Evolutionary conservation across 2,797 vertebrate genomes (phyloP).

Genomic region (Labroides dimidiatus): DNA sequence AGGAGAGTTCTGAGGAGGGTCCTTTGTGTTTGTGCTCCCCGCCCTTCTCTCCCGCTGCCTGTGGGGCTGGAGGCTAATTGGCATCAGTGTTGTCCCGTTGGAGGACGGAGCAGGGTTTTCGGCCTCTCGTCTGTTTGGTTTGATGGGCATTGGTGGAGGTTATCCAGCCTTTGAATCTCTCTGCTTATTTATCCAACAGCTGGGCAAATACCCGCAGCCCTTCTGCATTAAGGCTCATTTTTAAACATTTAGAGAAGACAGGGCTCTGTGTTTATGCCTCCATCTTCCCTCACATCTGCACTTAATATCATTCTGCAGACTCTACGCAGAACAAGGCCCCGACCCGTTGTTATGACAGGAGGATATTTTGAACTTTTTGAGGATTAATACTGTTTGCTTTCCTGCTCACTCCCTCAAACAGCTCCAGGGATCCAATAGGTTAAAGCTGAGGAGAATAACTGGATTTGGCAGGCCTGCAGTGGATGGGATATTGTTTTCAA

Average conservation of each 20-base stretch:
- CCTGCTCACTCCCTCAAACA: constrained; percentile 77
- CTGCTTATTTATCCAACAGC: constrained; percentile 84
- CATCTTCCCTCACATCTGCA: constrained; percentile 83
- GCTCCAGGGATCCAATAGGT: constrained; percentile 68
- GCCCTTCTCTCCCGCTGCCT: constrained; percentile 28
- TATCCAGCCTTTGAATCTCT: constrained; percentile 78
- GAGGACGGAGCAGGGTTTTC: constrained; percentile 61
- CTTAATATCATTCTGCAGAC: constrained; percentile 82
- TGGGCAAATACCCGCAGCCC: constrained; percentile 83
- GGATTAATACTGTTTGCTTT: constrained; percentile 85
- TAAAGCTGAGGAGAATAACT: constrained; percentile 71
- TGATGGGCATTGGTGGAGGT: constrained; percentile 78
- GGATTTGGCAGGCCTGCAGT: constrained; percentile 63
- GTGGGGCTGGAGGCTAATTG: constrained; percentile 60
- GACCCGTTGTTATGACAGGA: constrained; percentile 84
- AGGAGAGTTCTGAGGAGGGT: no score
- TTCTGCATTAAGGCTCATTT: constrained; percentile 81
- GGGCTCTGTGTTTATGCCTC: constrained; percentile 81
- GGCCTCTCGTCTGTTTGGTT: constrained; percentile 74
- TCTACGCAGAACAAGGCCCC: constrained; percentile 77
- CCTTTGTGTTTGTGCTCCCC: constrained; percentile 13
- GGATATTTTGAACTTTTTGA: constrained; percentile 84
- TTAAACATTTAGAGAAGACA: constrained; percentile 86
- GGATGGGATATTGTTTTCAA: constrained; percentile 75
- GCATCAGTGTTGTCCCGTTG: constrained; percentile 64